Evolutionary conservation across 92 coral and sea anemone genomes (phyloP), one percentile per base, ranked within the genome.

Genomic region (Desmophyllum pertusum): DNA sequence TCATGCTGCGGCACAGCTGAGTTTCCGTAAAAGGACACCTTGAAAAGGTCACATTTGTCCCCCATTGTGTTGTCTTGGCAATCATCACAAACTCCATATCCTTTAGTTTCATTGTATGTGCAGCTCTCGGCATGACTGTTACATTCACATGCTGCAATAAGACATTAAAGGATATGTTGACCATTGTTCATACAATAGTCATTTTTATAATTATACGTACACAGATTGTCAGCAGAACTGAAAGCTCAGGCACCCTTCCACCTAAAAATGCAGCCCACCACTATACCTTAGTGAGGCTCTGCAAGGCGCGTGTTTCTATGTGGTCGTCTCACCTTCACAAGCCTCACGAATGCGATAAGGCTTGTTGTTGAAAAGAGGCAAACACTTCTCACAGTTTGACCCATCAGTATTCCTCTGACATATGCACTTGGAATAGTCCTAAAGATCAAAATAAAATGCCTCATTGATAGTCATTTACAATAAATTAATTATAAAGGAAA

Each of bases 361-460:
- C 63, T 80, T 85, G 90, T 92, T 97, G 85, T 97, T 97, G 84
- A 77, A 97, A 25, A 94, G 89, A 11, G 98, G 95, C 55, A 91
- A 83, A 46, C 99, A 97, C 79, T 74, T 77, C 37, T 92, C 92
- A 84, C 99, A 97, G 82, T 94, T 87, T 14, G 79, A 77, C 14
- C 97, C 94, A 45, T 84, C 90, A 31, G 99, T 97, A 69, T 97
- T 97, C 69, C 92, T 94, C 72, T 89, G 79, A 86, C 99, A 97
- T 48, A 89, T 53, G 79, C 99, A 97, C 39, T 89, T 88, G 67
- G 94, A 83, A 41, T 68, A 50, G 69, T 92, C 79, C 98, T 94
- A 64, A 21, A 65, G 33, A 74, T 65, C 25, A 71, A 59, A 25
- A 14, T 25, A 19, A 5, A 19, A 38, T n/a, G 5, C 19, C 15